Percentiles rank a stretch among this genome's conserved stretches.
Conservation (phyloP, 2,113 vertebrate genomes). For the Irena cyanogastra region DNA sequence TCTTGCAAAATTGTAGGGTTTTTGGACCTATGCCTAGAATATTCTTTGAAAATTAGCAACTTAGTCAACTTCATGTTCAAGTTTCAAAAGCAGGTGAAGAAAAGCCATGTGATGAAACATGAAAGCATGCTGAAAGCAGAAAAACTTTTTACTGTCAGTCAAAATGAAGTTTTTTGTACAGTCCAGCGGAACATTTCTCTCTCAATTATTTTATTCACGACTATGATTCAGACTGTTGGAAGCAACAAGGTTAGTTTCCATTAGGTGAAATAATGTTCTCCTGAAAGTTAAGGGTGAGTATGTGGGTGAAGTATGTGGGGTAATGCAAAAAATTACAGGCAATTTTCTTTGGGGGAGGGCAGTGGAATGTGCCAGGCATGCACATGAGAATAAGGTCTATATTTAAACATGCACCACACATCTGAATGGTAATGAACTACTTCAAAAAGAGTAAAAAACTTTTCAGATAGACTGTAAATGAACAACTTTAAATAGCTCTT, state of each 20-base stretch:
- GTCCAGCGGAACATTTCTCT: not conserved
- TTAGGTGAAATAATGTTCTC: constrained; percentile 17
- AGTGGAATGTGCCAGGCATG: not conserved
- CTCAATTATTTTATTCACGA: not conserved
- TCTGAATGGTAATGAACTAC: constrained; percentile 3
- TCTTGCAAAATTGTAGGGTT: not conserved
- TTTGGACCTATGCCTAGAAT: not conserved
- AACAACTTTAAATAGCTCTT: constrained; percentile 55
- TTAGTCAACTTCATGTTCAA: not conserved
- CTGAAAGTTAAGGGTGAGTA: constrained; percentile 15
- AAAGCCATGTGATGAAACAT: not conserved
- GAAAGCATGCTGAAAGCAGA: not conserved
- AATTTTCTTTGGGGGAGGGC: constrained; percentile 52
- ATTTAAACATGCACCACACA: constrained; percentile 6
- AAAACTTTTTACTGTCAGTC: not conserved
- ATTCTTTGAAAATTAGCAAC: not conserved
- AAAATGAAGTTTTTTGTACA: not conserved
- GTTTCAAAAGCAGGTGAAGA: not conserved
- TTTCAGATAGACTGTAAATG: constrained; percentile 26
- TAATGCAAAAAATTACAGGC: constrained; percentile 34
- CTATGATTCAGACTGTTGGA: constrained; percentile 14
- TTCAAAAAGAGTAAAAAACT: not conserved
- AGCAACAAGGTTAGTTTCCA: constrained; percentile 10
- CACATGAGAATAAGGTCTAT: constrained; percentile 27
- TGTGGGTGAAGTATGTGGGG: not conserved